Percentiles rank a stretch among this genome's conserved stretches.
These are phyloP conservation scores for Ecliptopera silaceata DNA, from an alignment of 2,888 invertebrate species.

Conservation along the genomic window DNA sequence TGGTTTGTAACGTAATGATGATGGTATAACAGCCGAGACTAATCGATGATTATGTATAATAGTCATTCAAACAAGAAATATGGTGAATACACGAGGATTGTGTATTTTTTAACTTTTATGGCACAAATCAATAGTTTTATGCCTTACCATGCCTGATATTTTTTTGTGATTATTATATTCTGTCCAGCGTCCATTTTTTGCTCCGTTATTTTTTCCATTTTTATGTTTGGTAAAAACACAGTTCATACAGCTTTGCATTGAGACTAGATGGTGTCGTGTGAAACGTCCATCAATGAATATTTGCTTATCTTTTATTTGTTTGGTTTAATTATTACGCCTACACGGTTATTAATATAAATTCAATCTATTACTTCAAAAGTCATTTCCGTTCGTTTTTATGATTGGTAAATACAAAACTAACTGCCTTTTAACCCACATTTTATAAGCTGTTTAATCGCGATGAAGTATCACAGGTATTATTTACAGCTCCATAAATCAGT, in stretches of 20 bases:
- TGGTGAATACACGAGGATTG: constrained; percentile 9
- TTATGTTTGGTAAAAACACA: constrained; percentile 2
- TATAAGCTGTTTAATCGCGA: constrained; percentile 18
- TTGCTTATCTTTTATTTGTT: too few species aligned
- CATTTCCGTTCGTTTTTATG: neutral
- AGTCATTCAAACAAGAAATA: constrained; percentile 15
- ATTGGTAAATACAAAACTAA: constrained; percentile 12
- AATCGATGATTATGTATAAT: constrained; percentile 24
- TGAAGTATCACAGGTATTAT: constrained; percentile 20
- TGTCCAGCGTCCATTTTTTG: neutral
- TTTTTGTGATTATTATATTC: neutral
- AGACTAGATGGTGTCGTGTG: too few species aligned
- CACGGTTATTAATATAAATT: too few species aligned
- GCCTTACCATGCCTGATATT: constrained; percentile 1
- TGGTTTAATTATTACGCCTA: too few species aligned
- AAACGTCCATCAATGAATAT: too few species aligned
- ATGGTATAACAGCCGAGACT: constrained; percentile 14
- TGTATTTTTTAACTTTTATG: constrained; percentile 21
- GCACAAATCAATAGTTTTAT: neutral
- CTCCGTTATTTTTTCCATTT: too few species aligned
- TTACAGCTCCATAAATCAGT: constrained; percentile 32
- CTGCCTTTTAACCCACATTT: constrained; percentile 18
- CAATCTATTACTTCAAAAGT: too few species aligned
- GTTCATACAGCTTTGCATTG: too few species aligned
- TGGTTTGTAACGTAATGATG: constrained; percentile 20